Evolutionary conservation across 92 coral and sea anemone species (phyloP).

Genomic region (Epizoanthus rinbou): DNA sequence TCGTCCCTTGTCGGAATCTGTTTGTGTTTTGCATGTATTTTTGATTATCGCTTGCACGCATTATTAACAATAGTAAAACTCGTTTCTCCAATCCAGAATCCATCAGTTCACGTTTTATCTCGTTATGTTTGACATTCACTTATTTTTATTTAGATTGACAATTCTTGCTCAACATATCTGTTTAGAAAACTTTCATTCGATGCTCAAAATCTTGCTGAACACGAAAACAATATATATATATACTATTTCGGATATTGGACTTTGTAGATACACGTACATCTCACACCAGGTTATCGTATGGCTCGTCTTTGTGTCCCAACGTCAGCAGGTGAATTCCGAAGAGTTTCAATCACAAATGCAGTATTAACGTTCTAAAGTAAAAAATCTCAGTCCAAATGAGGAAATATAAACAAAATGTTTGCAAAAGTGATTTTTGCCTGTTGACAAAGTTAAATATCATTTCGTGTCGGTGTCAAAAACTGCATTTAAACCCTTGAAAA

Average conservation of each 20-base stretch:
- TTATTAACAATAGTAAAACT: background rate
- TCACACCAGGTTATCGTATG: background rate
- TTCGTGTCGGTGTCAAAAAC: no score
- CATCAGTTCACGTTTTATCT: background rate
- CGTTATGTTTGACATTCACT: background rate
- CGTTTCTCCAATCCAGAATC: background rate
- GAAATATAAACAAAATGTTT: background rate
- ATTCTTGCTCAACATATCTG: background rate
- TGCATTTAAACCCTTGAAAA: background rate
- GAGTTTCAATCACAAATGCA: background rate
- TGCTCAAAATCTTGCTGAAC: background rate
- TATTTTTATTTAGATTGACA: background rate
- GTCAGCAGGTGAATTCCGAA: constrained; percentile 19
- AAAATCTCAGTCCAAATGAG: background rate
- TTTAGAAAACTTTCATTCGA: background rate
- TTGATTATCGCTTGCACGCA: background rate
- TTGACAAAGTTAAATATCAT: no score
- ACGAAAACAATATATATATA: background rate
- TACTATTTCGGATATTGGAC: background rate
- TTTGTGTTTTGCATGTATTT: background rate
- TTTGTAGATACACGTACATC: background rate
- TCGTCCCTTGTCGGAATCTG: no score
- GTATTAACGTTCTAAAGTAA: background rate
- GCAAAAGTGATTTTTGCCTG: background rate
- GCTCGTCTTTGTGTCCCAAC: background rate